A percentile compares a stretch with the other conserved stretches of the same genome.
Conservation (phyloP, 2,797 vertebrate genomes). For the Channa striata region DNA sequence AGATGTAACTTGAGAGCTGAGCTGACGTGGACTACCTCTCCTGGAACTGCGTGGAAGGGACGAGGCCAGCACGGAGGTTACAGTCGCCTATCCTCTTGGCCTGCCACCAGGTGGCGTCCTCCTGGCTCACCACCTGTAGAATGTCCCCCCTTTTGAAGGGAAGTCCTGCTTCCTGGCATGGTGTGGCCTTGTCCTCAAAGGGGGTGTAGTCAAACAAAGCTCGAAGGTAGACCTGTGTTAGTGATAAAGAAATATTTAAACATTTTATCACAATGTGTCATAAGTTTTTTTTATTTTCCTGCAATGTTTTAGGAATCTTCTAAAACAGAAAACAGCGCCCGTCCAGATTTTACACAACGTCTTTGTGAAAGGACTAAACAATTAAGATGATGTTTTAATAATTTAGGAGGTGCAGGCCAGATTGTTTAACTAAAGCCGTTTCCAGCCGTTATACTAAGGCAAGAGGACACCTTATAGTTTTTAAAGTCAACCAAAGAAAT, state of each 20-base stretch:
- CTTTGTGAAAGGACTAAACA: too few relatives aligned
- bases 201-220: conserved; percentile 96
- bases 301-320: too few relatives aligned
- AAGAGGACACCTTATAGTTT: too few relatives aligned
- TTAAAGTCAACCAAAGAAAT: too few relatives aligned
- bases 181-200: conserved; percentile 96
- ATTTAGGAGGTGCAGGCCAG: too few relatives aligned
- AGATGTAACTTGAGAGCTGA: neutral
- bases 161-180: conserved; percentile 98
- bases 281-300: too few relatives aligned
- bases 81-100: conserved; percentile 93
- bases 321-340: too few relatives aligned
- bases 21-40: conserved; percentile 87
- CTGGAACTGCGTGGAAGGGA: conserved; percentile 97
- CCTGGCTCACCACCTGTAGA: conserved; percentile 98
- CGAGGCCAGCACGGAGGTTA: conserved; percentile 94
- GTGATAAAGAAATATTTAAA: neutral
- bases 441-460: too few relatives aligned
- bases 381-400: too few relatives aligned
- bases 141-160: conserved; percentile 94
- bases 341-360: too few relatives aligned
- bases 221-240: conserved; percentile 89
- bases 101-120: conserved; percentile 99
- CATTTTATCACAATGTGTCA: too few relatives aligned
- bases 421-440: too few relatives aligned